A percentile compares a stretch with the other conserved stretches of the same genome.
phyloP scores from a whole-genome alignment of 2,797 vertebrate species.

The Neomorphus geoffroyi region DNA sequence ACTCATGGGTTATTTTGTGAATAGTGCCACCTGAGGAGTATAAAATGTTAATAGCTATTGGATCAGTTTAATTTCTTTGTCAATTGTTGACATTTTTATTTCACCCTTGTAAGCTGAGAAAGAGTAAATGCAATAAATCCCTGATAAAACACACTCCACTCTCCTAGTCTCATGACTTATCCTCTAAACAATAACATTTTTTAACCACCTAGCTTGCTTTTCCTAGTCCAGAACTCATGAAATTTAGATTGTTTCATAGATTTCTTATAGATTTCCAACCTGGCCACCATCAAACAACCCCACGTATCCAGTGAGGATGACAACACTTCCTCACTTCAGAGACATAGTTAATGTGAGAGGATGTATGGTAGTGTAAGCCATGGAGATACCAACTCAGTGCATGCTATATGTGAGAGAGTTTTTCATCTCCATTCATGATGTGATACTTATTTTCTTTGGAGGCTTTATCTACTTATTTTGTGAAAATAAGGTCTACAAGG shows the following conservation, averaged over 20 bases:
- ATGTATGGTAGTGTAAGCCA: not conserved
- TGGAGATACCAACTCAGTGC: not conserved
- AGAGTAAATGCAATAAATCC: slow-evolving; percentile 19
- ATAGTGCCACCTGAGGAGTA: not conserved
- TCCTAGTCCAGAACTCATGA: not conserved
- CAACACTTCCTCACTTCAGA: not conserved
- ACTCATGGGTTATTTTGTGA: slow-evolving; percentile 12
- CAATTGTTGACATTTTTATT: slow-evolving; percentile 28
- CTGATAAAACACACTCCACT: not conserved
- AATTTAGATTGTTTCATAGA: not conserved
- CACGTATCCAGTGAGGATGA: not conserved
- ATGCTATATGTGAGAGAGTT: not conserved
- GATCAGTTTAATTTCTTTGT: slow-evolving; percentile 28
- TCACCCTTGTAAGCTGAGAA: not conserved
- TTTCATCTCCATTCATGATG: not conserved
- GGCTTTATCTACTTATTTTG: not conserved
- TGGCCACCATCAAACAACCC: not conserved
- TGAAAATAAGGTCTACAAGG: not conserved
- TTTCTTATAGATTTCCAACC: not conserved
- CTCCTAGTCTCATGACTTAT: not conserved
- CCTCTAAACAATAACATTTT: not conserved
- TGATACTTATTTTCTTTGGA: not conserved
- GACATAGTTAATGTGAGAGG: not conserved
- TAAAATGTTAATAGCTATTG: not conserved
- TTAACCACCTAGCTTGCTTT: not conserved